These are phyloP conservation scores for Hydrozoanthus gracilis DNA, from an alignment of 92 coral and sea anemone species.

Conservation along the genomic window DNA sequence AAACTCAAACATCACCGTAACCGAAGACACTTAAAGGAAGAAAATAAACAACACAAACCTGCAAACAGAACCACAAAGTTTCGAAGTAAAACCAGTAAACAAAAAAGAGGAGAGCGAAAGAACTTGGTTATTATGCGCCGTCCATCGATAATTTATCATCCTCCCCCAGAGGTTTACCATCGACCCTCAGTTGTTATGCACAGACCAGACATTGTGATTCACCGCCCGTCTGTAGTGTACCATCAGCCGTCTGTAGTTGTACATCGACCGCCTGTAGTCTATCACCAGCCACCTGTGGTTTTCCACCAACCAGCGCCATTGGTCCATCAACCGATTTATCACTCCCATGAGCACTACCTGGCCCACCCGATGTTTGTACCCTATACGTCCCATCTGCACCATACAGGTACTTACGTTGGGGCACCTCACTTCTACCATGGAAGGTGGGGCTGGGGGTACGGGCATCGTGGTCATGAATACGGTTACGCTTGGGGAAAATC, in stretches of 20 bases:
- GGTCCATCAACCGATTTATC: conserved; percentile 83
- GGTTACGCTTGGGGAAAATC: conserved; percentile 87
- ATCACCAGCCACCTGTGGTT: conserved; percentile 90
- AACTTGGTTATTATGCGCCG: conserved; percentile 81
- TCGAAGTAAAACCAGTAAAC: conserved; percentile 1
- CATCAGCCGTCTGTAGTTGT: conserved; percentile 95
- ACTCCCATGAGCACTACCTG: conserved; percentile 80
- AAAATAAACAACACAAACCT: neutral
- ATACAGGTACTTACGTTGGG: conserved; percentile 78
- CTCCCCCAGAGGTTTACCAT: conserved; percentile 90
- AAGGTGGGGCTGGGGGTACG: conserved; percentile 71
- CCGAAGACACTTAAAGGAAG: conserved; percentile 33
- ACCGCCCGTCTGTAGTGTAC: conserved; percentile 86
- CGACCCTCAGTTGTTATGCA: conserved; percentile 92
- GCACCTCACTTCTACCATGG: conserved; percentile 72
- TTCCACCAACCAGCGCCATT: conserved; percentile 92
- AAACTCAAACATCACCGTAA: neutral
- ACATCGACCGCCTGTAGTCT: conserved; percentile 90
- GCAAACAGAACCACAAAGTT: conserved; percentile 23
- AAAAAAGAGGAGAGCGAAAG: conserved; percentile 75
- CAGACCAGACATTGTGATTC: conserved; percentile 93
- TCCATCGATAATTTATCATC: conserved; percentile 86
- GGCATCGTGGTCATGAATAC: conserved; percentile 50
- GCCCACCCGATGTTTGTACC: conserved; percentile 81
- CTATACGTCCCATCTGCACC: conserved; percentile 67